Conservation (phyloP, 1,140 invertebrate genomes). For the Drosophila quadrilineata region DNA sequence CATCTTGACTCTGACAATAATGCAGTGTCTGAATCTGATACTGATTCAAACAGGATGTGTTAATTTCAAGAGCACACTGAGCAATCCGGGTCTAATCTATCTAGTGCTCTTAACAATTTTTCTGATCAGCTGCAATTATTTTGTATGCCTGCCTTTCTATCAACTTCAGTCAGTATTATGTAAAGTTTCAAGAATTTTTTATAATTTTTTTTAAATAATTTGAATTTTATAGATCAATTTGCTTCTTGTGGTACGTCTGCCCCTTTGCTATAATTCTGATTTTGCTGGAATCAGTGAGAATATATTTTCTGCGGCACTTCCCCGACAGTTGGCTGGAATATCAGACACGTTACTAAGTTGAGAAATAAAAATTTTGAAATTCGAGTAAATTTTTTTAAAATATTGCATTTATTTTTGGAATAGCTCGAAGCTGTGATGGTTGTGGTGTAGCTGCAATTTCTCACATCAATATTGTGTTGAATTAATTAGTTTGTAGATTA, state of each 20-base stretch:
- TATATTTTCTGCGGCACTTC: constrained; percentile 33
- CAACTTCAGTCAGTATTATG: too few species aligned
- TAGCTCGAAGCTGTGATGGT: constrained; percentile 67
- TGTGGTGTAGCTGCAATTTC: constrained; percentile 50
- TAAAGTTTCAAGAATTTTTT: too few species aligned
- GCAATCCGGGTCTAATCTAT: constrained; percentile 33
- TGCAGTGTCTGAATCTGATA: constrained; percentile 48
- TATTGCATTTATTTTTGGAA: constrained; percentile 76
- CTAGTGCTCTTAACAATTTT: constrained; percentile 5
- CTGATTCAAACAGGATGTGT: constrained; percentile 38
- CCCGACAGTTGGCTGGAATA: constrained; percentile 41
- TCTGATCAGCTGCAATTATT: too few species aligned
- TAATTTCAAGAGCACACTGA: too few species aligned
- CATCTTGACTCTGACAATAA: constrained; percentile 33
- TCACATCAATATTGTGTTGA: constrained; percentile 54
- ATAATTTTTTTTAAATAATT: too few species aligned
- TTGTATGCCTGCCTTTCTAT: too few species aligned
- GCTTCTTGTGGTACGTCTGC: constrained; percentile 8
- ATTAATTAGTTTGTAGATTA: constrained; percentile 34
- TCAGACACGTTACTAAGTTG: constrained; percentile 25
- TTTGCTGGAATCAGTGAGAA: constrained; percentile 18
- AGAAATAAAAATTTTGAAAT: neutral
- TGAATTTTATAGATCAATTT: too few species aligned
- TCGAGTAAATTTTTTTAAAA: constrained; percentile 54
- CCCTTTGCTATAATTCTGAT: constrained; percentile 24